Evolutionary conservation across 2,888 invertebrate genomes (phyloP), one percentile per base, ranked within the genome.

Genomic region (Orgyia antiqua): DNA sequence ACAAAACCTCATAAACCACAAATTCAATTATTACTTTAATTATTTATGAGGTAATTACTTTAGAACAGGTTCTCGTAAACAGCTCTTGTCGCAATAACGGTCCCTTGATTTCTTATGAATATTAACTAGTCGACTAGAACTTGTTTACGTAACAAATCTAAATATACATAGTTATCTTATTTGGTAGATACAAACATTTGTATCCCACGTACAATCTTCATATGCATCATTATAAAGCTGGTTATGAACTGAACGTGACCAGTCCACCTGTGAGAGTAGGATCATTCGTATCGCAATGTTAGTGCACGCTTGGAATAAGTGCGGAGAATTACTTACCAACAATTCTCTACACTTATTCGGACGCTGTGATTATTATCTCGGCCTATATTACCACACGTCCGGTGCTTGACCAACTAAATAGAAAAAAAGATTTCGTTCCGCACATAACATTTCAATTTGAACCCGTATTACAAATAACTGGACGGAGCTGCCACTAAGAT

Each of bases 401-500:
- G 82, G 64, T 55, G 57, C 68, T 78, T 67, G 73, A 64, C 71
- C 77, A 71, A 71, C 65, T 66, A 58, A 58, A 53, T 48, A 63
- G 53, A 53, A 66, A 70, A 68, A 72, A 70, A 71, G 68, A 74
- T 77, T 77, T 77, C 79, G 82, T 78, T 80, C 76, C 77, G 73
- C 77, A 75, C 72, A 78, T 70, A 68, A 73, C 56, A 71, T 69
- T 74, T 68, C 68, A 68, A 80, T 79, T 80, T 70, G 58, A 57
- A 57, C 45, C 56, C 63, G 54, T 56, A 51, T 55, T 59, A 56
- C 42, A 45, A 39, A 38, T 27, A 26, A 32, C 43, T 52, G 54
- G 54, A 51, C 45, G 41, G 8, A 20, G 35, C 48, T 49, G 47
- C 39, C 36, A 36, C 38, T 29, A 24, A 13, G 36, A 31, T 36